Base-by-base conservation (phyloP, 1,140 invertebrate genomes). In the Saccostrea glomerata region DNA sequence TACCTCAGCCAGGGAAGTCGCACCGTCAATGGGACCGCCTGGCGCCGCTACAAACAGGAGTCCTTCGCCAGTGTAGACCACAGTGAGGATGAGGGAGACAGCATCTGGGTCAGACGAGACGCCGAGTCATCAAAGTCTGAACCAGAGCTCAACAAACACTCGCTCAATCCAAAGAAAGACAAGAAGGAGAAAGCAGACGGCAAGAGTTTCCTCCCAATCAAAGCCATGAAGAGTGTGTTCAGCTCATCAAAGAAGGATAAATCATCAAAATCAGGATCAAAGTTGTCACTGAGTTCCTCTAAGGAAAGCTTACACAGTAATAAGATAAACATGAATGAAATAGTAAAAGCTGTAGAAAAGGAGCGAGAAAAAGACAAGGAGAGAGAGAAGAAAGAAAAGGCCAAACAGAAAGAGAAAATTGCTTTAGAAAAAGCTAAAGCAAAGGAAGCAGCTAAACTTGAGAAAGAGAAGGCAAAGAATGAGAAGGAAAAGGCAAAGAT, bases 201-300 rank as follows among this genome's bases (percentile, higher is more conserved):
- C 66, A 86, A 86, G 58, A 90, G 89, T 63, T 90, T 90, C 84
- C 58, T 90, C 20, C 89, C 89, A 2, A 88, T 88, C 47, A 90
- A 90, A 84, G 89, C 86, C 66, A 55, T 90, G 66, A 90, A 90
- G 63, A 85, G 84, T 84, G 88, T 90, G 55, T 90, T 90, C 47
- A 86, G 86, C 25, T 83, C 86, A 17, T 86, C 86, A 25, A 89
- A 89, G 82, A 89, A 77, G 56, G 84, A 84, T 2, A 87, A 87
- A 47, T 86, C 84, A 5, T 87, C 84, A 6, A 91, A 89, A 60
- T 84, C 88, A 9, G 89, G 88, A 82, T 91, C 91, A 0, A 89
- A 89, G 84, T 82, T 90, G 12, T 90, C 91, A 0, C 87, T 90
- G 25, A 87, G 87, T n/a, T 89, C 90, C 17, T 90, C 87, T 84